A percentile compares a stretch with the other conserved stretches of the same genome.
Conservation (phyloP, 2,113 vertebrate species). For the Cyanoliseus patagonus region DNA sequence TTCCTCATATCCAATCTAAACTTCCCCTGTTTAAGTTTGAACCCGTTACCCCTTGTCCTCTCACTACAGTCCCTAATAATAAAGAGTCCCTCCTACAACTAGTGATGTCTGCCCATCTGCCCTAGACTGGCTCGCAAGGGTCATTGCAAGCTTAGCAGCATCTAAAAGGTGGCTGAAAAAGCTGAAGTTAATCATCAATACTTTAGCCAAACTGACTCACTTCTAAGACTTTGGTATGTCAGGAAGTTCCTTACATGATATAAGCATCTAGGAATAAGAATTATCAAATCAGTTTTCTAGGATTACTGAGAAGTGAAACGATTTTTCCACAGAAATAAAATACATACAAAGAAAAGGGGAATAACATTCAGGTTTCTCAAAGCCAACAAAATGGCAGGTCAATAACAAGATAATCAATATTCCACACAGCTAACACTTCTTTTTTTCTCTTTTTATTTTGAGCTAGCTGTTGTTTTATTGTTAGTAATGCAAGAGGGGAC, state of each 20-base stretch:
- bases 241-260: neutral
- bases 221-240: neutral
- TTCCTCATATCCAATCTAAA: too few species aligned
- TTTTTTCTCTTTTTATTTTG: neutral
- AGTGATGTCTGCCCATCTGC: neutral
- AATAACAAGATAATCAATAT: neutral
- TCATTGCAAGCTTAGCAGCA: neutral
- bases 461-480: neutral
- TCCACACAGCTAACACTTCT: neutral
- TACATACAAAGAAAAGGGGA: neutral
- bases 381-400: neutral
- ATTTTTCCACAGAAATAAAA: neutral
- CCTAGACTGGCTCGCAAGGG: neutral
- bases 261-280: neutral
- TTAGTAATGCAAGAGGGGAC: neutral
- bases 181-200: neutral
- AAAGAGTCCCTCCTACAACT: neutral
- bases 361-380: neutral
- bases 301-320: neutral
- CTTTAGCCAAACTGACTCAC: neutral
- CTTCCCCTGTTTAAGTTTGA: too few species aligned
- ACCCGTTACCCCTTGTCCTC: too few species aligned
- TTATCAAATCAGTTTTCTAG: neutral
- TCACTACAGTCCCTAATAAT: too few species aligned
- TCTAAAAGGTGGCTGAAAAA: neutral